Percentiles rank a stretch among this genome's conserved stretches.
Evolutionary conservation across 1,140 invertebrate species (phyloP).

Genomic region (Panagrolaimus sp.): DNA sequence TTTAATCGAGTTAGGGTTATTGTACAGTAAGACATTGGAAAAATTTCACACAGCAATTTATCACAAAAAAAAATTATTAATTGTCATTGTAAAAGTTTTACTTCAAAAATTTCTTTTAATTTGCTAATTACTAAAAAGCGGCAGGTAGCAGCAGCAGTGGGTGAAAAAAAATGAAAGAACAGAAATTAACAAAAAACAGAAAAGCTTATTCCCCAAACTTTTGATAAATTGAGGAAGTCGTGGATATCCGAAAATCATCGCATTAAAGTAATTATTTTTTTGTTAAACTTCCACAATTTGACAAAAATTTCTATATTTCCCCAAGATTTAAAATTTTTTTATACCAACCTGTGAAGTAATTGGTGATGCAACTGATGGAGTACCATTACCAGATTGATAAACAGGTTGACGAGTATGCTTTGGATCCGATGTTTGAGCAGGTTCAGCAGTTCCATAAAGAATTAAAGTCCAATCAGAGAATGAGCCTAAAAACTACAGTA

Average conservation of each 20-base stretch:
- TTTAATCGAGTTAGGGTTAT: too few species aligned
- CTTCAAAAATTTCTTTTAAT: too few species aligned
- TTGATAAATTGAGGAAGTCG: too few species aligned
- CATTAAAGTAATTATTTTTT: too few species aligned
- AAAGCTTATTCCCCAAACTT: neutral
- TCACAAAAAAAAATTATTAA: too few species aligned
- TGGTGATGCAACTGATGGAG: neutral
- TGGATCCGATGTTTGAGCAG: constrained; percentile 54
- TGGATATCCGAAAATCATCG: too few species aligned
- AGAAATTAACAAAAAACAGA: neutral
- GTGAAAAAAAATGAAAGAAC: neutral
- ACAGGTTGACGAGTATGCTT: neutral
- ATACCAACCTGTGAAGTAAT: constrained; percentile 25
- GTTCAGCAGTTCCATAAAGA: constrained; percentile 54
- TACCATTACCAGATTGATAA: too few species aligned
- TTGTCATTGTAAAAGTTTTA: too few species aligned
- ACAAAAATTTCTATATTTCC: neutral
- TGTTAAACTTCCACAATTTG: too few species aligned
- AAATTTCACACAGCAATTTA: too few species aligned
- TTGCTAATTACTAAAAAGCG: too few species aligned
- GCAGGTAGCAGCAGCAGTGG: neutral
- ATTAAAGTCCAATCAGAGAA: constrained; percentile 56
- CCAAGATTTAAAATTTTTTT: neutral
- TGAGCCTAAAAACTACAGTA: constrained; percentile 31
- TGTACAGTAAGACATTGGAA: too few species aligned